phyloP scores from a whole-genome alignment of 1,140 invertebrate genomes.

The honey bee (Apis mellifera) region DNA sequence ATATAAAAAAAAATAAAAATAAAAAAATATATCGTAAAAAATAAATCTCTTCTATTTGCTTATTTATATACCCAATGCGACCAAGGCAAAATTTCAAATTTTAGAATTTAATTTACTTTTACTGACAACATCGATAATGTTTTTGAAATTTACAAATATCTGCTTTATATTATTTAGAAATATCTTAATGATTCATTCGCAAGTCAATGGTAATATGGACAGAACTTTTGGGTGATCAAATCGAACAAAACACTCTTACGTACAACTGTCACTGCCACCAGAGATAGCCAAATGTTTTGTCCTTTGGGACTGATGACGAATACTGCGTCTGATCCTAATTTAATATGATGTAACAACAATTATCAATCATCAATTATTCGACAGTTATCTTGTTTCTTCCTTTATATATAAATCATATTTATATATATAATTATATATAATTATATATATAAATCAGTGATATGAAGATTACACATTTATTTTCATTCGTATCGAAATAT shows the following conservation, averaged over 20 bases:
- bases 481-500: too few relatives aligned
- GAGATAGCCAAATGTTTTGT: conserved; percentile 42
- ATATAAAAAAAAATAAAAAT: too few relatives aligned
- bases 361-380: conserved; percentile 37
- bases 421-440: too few relatives aligned
- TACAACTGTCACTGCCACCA: conserved; percentile 71
- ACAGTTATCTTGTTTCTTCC: too few relatives aligned
- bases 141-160: conserved; percentile 56
- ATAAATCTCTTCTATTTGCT: too few relatives aligned
- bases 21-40: too few relatives aligned
- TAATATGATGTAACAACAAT: conserved; percentile 27
- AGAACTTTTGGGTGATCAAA: conserved; percentile 5
- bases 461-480: too few relatives aligned
- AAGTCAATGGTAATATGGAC: conserved; percentile 13
- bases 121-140: conserved; percentile 68
- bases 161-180: conserved; percentile 47
- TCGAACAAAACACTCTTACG: conserved; percentile 70
- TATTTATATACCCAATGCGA: neutral
- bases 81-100: conserved; percentile 9
- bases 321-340: conserved; percentile 32
- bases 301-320: conserved; percentile 50
- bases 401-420: too few relatives aligned
- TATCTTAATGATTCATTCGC: conserved; percentile 21
- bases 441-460: neutral
- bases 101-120: conserved; percentile 68